phyloP scores from a whole-genome alignment of 2,113 vertebrate species.

The Prinia subflava region DNA sequence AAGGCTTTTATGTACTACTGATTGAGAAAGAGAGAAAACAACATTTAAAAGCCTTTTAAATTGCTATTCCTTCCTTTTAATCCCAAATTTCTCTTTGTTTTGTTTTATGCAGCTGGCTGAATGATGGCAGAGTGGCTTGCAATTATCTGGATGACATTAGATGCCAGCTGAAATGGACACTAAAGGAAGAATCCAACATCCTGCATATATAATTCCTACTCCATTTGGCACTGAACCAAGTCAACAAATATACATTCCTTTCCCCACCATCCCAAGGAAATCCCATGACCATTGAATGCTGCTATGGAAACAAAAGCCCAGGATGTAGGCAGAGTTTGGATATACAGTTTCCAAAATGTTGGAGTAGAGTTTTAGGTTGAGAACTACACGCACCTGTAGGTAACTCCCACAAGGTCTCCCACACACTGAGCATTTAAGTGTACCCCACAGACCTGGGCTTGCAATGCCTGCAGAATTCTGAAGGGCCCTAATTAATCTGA shows the following conservation, averaged over 20 bases:
- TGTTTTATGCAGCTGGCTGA: slow-evolving; percentile 73
- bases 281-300: slow-evolving; percentile 60
- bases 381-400: background rate
- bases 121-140: slow-evolving; percentile 70
- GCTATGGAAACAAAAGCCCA: slow-evolving; percentile 63
- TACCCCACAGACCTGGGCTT: background rate
- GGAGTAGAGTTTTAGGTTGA: slow-evolving; percentile 33
- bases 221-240: slow-evolving; percentile 70
- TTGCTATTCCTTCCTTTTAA: slow-evolving; percentile 67
- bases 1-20: slow-evolving; percentile 75
- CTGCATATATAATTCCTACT: slow-evolving; percentile 72
- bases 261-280: background rate
- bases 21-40: slow-evolving; percentile 76
- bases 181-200: slow-evolving; percentile 69
- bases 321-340: background rate
- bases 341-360: slow-evolving; percentile 55
- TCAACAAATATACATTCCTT: slow-evolving; percentile 59
- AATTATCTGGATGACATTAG: slow-evolving; percentile 76
- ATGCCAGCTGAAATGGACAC: slow-evolving; percentile 79
- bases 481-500: slow-evolving; percentile 48
- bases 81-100: slow-evolving; percentile 79
- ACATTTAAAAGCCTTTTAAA: slow-evolving; percentile 79
- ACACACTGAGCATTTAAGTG: background rate
- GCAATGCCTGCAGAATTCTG: slow-evolving; percentile 15
- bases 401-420: slow-evolving; percentile 14